Evolutionary conservation across 1,140 invertebrate genomes (phyloP), one percentile per base, ranked within the genome.

Genomic region (Heliconius nattereri): DNA sequence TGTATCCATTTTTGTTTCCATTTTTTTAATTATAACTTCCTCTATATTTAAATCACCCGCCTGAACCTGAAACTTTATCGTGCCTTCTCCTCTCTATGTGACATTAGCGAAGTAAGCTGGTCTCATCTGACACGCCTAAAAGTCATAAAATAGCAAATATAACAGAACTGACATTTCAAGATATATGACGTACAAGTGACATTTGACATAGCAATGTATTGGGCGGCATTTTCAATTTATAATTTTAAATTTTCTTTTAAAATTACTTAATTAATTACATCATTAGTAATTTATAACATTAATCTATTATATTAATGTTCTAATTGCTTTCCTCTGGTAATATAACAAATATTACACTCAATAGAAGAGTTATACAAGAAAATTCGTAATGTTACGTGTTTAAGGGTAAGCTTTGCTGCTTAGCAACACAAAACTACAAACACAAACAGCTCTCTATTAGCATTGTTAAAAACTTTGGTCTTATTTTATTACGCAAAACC

Each of bases 361-460:
- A 57, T n/a, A 57, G n/a, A 57, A 20, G 49, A 52, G 49, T 20
- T 19, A 19, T 52, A 7, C 9, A 6, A 26, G 3, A 66, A 29
- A 29, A 66, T 29, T 23, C 0, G 20, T 66, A 29, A 66, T 16
- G 0, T 1, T 60, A 23, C 54, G 54, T 23, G 0, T 16, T 26
- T 26, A 66, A 13, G 7, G 13, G 23, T 66, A 29, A 29, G 29
- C 26, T 72, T 20, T 72, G 87, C 86, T 88, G 86, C 86, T 82
- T 77, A 74, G 86, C 85, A 85, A 88, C 86, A 54, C 6, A 70
- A 19, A 19, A 19, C 71, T 78, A 71, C 66, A 84, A 85, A 85
- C 23, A n/a, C n/a, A n/a, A n/a, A 20, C 16, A 32, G 19, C 29
- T 66, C 13, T 29, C 60, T 26, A 66, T 13, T 11, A 11, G n/a